phyloP scores from a whole-genome alignment of 2,797 vertebrate genomes.

The Parauchenoglanis punctatus region DNA sequence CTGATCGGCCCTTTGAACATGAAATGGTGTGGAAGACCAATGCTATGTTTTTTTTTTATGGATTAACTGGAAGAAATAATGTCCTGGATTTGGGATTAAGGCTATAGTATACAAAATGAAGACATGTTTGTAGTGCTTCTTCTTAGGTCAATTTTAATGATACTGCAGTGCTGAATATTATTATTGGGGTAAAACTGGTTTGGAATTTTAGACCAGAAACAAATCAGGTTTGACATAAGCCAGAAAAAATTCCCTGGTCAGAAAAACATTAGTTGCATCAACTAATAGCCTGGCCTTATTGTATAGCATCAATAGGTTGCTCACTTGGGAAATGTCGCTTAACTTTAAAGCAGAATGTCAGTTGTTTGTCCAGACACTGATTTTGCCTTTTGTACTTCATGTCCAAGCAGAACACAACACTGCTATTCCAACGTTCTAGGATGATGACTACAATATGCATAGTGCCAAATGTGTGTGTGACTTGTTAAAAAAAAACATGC shows the following conservation, averaged over 20 bases:
- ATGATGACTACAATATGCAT: not conserved
- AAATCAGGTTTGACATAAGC: not conserved
- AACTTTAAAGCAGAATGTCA: not conserved
- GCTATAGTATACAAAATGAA: not conserved
- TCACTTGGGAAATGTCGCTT: not conserved
- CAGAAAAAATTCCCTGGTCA: too few relatives aligned
- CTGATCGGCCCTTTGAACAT: slow-evolving; percentile 52
- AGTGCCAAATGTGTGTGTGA: slow-evolving; percentile 10
- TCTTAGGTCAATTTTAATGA: not conserved
- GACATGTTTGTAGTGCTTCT: not conserved
- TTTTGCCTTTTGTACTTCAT: not conserved
- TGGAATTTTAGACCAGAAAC: not conserved
- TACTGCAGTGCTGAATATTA: not conserved
- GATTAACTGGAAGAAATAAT: slow-evolving; percentile 7
- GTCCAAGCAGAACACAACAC: not conserved
- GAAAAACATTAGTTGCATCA: not conserved
- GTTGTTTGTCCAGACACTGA: not conserved
- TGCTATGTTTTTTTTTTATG: slow-evolving; percentile 28
- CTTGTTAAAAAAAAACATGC: not conserved
- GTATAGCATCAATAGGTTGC: not conserved
- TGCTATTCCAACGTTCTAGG: not conserved
- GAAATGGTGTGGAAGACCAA: slow-evolving; percentile 29
- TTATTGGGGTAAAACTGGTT: not conserved
- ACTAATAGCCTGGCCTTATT: not conserved
- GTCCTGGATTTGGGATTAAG: not conserved